Conservation (phyloP, 2,113 vertebrate species). For the Elaphurus davidianus region DNA sequence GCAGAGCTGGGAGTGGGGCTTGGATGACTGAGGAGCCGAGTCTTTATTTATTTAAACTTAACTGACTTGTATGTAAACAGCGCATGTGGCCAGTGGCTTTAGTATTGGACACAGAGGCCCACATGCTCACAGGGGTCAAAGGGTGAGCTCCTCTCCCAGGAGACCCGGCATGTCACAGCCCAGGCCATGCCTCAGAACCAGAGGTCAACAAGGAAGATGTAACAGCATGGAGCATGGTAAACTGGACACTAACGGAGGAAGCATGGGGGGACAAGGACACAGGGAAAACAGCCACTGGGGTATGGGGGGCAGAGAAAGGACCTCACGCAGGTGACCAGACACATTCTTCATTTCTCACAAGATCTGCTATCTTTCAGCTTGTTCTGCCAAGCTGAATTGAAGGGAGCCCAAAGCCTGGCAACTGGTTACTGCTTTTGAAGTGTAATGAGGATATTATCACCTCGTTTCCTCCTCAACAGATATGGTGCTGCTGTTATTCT, state of each 20-base stretch:
- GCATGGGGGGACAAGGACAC: background rate
- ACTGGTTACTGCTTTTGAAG: background rate
- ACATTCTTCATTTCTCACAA: background rate
- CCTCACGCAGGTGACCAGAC: background rate
- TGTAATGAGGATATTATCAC: background rate
- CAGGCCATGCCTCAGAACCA: background rate
- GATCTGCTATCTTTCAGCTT: background rate
- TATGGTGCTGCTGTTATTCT: background rate
- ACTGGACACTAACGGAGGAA: accelerated
- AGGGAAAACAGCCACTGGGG: background rate
- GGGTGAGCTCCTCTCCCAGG: background rate
- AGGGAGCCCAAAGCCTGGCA: background rate
- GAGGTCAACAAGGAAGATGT: background rate
- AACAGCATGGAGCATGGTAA: accelerated
- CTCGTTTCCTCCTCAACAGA: background rate
- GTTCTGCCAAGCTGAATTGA: background rate
- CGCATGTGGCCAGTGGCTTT: background rate
- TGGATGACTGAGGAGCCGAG: background rate
- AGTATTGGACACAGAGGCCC: background rate
- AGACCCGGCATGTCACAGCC: background rate
- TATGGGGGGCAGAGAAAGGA: background rate
- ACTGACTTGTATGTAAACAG: background rate
- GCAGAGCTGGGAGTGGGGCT: background rate
- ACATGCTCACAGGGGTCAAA: background rate
- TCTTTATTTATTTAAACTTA: background rate